These are phyloP conservation scores for Spermophilus dauricus DNA, from an alignment of 2,113 vertebrate species.

Conservation along the genomic window DNA sequence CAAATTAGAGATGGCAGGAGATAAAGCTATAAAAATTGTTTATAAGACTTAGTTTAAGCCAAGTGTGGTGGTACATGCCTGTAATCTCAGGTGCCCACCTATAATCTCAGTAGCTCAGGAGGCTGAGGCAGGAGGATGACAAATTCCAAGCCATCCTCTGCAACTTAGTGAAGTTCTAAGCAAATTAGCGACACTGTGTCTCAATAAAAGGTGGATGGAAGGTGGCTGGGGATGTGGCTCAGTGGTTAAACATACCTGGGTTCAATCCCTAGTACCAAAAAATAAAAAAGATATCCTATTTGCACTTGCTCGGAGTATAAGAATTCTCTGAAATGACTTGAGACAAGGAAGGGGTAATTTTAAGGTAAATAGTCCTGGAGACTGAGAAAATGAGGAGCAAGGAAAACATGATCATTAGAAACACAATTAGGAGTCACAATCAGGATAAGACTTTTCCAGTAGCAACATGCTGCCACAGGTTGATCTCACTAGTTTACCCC, in stretches of 20 bases:
- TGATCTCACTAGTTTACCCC: not conserved
- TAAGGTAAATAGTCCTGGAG: not conserved
- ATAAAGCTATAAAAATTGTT: not conserved
- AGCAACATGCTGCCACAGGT: not conserved
- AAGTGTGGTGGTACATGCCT: too few relatives aligned
- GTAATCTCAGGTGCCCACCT: too few relatives aligned
- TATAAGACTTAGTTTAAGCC: conserved; percentile 8
- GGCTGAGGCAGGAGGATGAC: too few relatives aligned
- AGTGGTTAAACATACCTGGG: too few relatives aligned
- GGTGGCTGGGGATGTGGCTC: too few relatives aligned
- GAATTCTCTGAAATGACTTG: not conserved
- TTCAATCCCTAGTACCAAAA: too few relatives aligned
- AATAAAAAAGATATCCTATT: not conserved
- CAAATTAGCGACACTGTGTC: too few relatives aligned
- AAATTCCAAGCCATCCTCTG: too few relatives aligned
- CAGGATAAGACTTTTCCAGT: not conserved
- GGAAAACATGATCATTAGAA: not conserved
- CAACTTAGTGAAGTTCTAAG: too few relatives aligned
- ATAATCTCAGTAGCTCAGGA: too few relatives aligned
- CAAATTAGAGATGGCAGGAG: not conserved
- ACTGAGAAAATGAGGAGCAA: not conserved
- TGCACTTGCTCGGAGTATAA: too few relatives aligned
- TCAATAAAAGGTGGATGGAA: too few relatives aligned
- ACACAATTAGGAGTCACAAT: not conserved
- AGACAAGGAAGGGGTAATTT: not conserved